A percentile compares a stretch with the other conserved stretches of the same genome.
Evolutionary conservation across 2,888 invertebrate genomes (phyloP).

Genomic region (Hetaerina titia): DNA sequence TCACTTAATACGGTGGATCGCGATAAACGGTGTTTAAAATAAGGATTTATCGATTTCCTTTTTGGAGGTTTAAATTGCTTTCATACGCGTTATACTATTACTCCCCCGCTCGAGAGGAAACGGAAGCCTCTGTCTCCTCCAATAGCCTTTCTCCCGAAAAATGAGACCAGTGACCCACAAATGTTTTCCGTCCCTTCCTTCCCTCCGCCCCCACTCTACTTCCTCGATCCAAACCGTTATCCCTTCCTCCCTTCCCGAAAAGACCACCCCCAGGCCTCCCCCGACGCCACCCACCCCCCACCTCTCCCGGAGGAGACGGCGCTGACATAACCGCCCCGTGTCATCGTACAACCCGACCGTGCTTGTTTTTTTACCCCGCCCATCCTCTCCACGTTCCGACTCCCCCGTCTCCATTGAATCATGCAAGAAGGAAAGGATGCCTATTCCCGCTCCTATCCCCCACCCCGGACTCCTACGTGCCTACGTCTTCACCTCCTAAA

Average conservation of each 20-base stretch:
- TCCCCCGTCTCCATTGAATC: conserved; percentile 10
- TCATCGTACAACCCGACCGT: background rate
- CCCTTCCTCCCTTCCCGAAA: background rate
- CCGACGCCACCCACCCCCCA: too few relatives aligned
- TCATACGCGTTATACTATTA: background rate
- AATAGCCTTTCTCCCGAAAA: background rate
- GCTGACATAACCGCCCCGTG: background rate
- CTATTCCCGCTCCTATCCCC: background rate
- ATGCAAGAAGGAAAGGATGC: background rate
- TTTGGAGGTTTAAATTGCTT: background rate
- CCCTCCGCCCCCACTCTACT: background rate
- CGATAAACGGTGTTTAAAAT: too few relatives aligned
- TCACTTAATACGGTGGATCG: too few relatives aligned
- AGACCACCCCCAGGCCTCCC: too few relatives aligned
- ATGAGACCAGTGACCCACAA: background rate
- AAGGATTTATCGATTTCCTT: too few relatives aligned
- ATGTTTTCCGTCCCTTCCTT: background rate
- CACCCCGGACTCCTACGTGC: background rate
- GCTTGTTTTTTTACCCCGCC: background rate
- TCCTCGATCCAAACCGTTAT: background rate
- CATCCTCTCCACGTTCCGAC: background rate
- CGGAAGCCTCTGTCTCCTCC: background rate
- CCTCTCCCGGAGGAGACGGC: background rate
- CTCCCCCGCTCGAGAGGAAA: background rate
- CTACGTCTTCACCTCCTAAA: background rate